Evolutionary conservation across 2,888 invertebrate genomes (phyloP), one percentile per base, ranked within the genome.

Genomic region (Dynastes grantii): DNA sequence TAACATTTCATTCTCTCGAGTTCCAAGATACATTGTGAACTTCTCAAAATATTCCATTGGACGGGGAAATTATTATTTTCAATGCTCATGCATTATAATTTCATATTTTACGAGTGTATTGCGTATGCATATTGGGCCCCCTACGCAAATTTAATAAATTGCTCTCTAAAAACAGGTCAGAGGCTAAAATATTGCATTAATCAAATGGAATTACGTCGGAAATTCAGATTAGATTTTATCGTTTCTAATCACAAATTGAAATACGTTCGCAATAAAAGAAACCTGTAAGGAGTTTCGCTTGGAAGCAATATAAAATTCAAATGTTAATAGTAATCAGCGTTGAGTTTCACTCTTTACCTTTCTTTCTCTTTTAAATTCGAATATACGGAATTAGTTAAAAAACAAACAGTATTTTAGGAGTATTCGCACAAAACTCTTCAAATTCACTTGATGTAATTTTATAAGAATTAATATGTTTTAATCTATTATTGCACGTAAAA

Each of bases 201-300:
- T 68, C 37, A 45, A 67, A 27, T 49, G 51, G 67, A 45, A 45
- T 45, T 67, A 22, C 61, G 45, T 68, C 8, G 22, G 27, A 49
- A 22, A 68, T 27, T 8, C 5, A 27, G 68, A 68, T 68, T 68
- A 68, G 22, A 27, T 8, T 29, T 68, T 68, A 68, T 68, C 68
- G 68, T 11, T 22, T 13, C 8, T 49, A 49, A 45, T 49, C 68
- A 13, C 13, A 29, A 13, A 16, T 63, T 40, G 4, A 40, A 32
- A 65, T 40, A 40, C 32, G 53, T 16, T 53, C 16, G 53, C 53
- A 53, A 16, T 6, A 53, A 53, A 53, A n/a, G 45, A 45, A 45
- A 45, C 1, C 11, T 0, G 32, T 45, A 45, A 45, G 45, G 1
- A 6, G 11, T 45, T 45, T 8, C 11, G 45, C 45, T 45, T 11